Evolutionary conservation across 2,797 vertebrate species (phyloP), one percentile per base, ranked within the genome.

Genomic region (Brotogeris chrysoptera): DNA sequence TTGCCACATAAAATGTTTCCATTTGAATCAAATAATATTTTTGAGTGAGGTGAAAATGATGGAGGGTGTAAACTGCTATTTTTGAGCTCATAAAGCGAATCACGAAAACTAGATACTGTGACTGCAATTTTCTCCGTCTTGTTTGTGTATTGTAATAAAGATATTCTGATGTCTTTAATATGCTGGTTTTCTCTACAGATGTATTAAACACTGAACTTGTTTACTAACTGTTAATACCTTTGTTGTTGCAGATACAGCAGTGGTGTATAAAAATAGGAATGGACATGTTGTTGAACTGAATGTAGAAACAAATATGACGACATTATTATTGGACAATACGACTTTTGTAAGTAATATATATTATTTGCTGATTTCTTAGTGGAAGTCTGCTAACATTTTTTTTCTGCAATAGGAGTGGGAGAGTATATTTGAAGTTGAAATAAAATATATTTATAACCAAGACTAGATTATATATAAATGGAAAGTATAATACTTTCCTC

Each of bases 261-360:
- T 99, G 94, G 98, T 99, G 95, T 99, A 99, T 98, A 99, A 98
- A 98, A 99, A 98, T 97, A 98, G 98, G n/a, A 98, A 99, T 41
- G 99, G 99, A 74, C 98, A 99, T 68, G 99, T 99, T 97, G 98
- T 99, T 98, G 99, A 98, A 96, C 98, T 99, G 97, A 99, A 99
- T 97, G 98, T 99, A 97, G 96, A 98, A 88, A 99, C 98, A 60
- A 99, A 99, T 64, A 97, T 98, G 90, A 99, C 98, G 0, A 98
- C 98, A 53, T 97, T 99, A 60, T 96, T 99, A 93, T 97, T 99
- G 98, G 98, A 98, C 96, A 99, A 99, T 96, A 98, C 98, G 69
- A 99, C 99, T 27, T 99, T 99, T 98, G 99, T 99, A 98, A 99
- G 99, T 99, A 92, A 83, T 86, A 38, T 3, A 17, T 57, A 46